These are phyloP conservation scores for Ephydatia muelleri DNA, from an alignment of 37 sponge, comb jelly and placozoan genomes.

Conservation along the genomic window DNA sequence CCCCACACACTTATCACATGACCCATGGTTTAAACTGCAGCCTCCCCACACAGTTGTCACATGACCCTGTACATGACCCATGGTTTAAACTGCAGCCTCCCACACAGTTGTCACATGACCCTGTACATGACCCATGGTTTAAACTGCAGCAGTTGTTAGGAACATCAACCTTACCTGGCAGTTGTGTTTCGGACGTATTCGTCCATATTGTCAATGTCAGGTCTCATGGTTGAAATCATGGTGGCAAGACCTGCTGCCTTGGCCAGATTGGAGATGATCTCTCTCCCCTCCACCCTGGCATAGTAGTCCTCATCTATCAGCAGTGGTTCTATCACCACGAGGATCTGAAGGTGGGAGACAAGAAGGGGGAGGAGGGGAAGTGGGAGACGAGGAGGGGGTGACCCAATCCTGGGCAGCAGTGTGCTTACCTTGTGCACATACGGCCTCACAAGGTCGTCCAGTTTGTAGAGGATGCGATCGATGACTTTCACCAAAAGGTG, in stretches of 20 bases:
- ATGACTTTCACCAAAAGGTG: constrained; percentile 98
- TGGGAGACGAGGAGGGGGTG: too few relatives aligned
- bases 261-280: constrained; percentile 99
- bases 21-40: too few relatives aligned
- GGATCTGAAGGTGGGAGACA: constrained; percentile 55
- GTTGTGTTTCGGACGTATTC: constrained; percentile 99
- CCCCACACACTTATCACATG: too few relatives aligned
- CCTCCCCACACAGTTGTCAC: too few relatives aligned
- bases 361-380: background rate
- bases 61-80: too few relatives aligned
- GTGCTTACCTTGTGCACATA: constrained; percentile 95
- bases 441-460: constrained; percentile 98
- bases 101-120: background rate
- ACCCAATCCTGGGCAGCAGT: too few relatives aligned
- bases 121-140: too few relatives aligned
- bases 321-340: constrained; percentile 98
- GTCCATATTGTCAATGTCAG: constrained; percentile 99
- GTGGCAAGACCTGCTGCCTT: constrained; percentile 99
- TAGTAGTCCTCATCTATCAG: constrained; percentile 99
- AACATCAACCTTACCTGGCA: constrained; percentile 64
- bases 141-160: background rate
- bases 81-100: background rate
- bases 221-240: constrained; percentile 99
- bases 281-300: constrained; percentile 97
- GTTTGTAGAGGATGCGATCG: constrained; percentile 96